Evolutionary conservation across 2,797 vertebrate genomes (phyloP), one percentile per base, ranked within the genome.

Genomic region (Distichodus sexfasciatus): DNA sequence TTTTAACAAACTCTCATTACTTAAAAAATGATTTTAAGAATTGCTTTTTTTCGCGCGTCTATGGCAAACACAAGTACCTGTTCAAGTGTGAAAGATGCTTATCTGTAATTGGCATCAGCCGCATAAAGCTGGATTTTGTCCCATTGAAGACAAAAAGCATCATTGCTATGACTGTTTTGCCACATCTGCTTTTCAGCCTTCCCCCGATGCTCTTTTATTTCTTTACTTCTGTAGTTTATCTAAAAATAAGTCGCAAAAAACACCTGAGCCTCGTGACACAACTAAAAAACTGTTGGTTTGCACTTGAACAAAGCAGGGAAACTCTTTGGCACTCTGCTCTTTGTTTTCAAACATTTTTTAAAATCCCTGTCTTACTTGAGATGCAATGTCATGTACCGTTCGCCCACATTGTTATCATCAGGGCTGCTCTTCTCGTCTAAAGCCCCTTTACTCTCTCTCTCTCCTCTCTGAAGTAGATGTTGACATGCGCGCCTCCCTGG

Each of bases 191-290:
- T 58, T 58, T 58, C 55, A 40, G 21, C 9, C 7, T 3, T 15
- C 8, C 36, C 2, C 55, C 40, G 55, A 23, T 58, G 55, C 26
- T 58, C 21, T 36, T 58, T 58, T 58, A 26, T 58, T 38, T 24
- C 36, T 21, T 6, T 10, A 21, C 3, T 14, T 36, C 21, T 26
- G 8, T 40, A 12, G 36, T 41, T 33, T 6, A 15, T 15, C 23
- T 58, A 24, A 40, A 58, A 26, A 41, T n/a, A 26, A 26, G 21
- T 14, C 23, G 35, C 26, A 26, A 41, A 58, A 36, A 8, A 53
- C 14, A 41, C 36, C 35, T 40, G 35, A 58, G 21, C 36, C 26
- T 58, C 41, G 55, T 26, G 35, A 41, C 35, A 40, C 35, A 40
- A 38, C 55, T 58, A 36, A 8, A 58, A 15, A 4, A 12, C 33